phyloP scores from a whole-genome alignment of 2,113 vertebrate species.

The Laterallus jamaicensis region DNA sequence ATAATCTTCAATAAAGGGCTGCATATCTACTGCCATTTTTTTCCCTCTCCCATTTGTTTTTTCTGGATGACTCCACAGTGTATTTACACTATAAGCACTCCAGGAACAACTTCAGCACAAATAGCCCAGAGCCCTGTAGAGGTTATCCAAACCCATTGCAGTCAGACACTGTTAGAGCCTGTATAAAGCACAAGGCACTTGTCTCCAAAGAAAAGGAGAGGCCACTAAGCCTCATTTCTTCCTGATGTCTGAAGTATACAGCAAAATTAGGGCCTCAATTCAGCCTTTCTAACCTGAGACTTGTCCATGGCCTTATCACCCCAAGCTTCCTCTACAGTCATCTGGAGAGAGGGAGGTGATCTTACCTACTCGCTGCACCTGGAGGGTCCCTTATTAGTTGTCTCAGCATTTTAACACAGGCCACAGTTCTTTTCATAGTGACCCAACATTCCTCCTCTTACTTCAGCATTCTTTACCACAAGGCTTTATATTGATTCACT shows the following conservation, averaged over 20 bases:
- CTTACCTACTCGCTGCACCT: neutral
- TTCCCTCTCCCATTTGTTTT: neutral
- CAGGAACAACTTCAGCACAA: neutral
- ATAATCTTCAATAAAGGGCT: neutral
- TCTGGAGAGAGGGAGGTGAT: neutral
- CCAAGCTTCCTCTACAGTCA: neutral
- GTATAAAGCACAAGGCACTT: neutral
- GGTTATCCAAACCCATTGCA: neutral
- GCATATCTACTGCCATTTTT: neutral
- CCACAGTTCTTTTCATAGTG: neutral
- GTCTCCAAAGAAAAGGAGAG: neutral
- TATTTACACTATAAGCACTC: neutral
- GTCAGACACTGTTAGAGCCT: neutral
- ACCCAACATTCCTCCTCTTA: constrained; percentile 8
- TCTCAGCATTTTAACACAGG: neutral
- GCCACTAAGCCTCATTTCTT: neutral
- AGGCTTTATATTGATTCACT: constrained; percentile 48
- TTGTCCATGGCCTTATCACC: neutral
- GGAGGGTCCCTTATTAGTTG: neutral
- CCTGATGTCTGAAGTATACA: neutral
- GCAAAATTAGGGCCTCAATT: neutral
- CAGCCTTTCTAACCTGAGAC: neutral
- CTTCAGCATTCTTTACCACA: constrained; percentile 24
- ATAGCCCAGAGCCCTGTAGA: neutral
- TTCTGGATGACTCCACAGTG: neutral